Evolutionary conservation across 2,797 vertebrate species (phyloP), one percentile per base, ranked within the genome.

Genomic region (Bovichtus diacanthus): DNA sequence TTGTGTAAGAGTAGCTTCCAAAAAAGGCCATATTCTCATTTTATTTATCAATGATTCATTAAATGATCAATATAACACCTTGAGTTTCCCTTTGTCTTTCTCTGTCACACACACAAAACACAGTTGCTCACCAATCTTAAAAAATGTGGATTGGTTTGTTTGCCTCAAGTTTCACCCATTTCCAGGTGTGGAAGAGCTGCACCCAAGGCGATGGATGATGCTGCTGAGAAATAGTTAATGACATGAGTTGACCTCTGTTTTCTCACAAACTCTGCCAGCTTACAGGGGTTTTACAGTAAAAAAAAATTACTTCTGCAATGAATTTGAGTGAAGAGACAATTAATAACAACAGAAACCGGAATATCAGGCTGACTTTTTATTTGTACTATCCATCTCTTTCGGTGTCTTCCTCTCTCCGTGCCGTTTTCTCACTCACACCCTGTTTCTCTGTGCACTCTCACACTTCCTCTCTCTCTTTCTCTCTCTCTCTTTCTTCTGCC

Each of bases 401-500:
- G 54, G 43, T 56, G 16, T 44, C 60, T 65, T 73, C 29, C 54
- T 39, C 46, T 55, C 64, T 8, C 10, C 34, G 31, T 65, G 53
- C 55, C 55, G 75, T 43, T 60, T 38, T 58, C 71, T 74, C 16
- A 44, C n/a, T 67, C 47, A 16, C 53, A 77, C 11, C 19, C 58
- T 34, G 59, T 70, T 43, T 51, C 55, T 59, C 13, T 31, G 5
- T 44, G 10, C 59, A 39, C 53, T 56, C 31, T 49, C 51, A 61
- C 61, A 58, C 18, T 19, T 29, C 7, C 10, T 62, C 41, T n/a
- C 46, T 36, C 34, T 60, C 25, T 54, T n/a, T 25, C 62, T 72
- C 25, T 62, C 29, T 50, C 27, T 66, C 64, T 75, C 51, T 81
- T 54, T 64, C 50, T 72, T 63, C 80, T 84, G 81, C 81, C 53